Evolutionary conservation across 1,140 invertebrate genomes (phyloP).

Genomic region (Telenomus remus): DNA sequence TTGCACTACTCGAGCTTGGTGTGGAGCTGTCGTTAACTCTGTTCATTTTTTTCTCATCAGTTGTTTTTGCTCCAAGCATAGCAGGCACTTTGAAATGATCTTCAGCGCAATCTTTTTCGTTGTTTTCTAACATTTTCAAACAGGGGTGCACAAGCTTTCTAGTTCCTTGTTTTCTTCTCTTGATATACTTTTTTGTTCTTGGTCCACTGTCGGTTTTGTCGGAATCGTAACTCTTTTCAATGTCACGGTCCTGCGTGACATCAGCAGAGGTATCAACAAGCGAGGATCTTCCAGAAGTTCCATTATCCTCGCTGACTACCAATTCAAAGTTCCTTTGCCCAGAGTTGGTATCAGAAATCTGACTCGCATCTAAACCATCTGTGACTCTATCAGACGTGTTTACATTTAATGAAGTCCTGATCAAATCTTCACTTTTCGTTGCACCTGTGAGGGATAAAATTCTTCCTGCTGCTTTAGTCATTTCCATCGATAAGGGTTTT

Average conservation of each 20-base stretch:
- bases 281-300: conserved; percentile 46
- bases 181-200: too few relatives aligned
- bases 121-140: conserved; percentile 5
- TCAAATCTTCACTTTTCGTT: conserved; percentile 18
- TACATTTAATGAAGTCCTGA: conserved; percentile 59
- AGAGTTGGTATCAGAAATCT: conserved; percentile 2
- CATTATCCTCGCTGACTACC: not conserved
- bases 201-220: too few relatives aligned
- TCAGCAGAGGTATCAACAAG: conserved; percentile 64
- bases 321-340: conserved; percentile 3
- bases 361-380: not conserved
- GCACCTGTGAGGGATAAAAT: conserved; percentile 13
- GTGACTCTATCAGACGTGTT: conserved; percentile 61
- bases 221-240: not conserved
- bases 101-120: conserved; percentile 9
- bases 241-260: conserved; percentile 15
- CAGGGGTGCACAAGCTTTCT: conserved; percentile 3
- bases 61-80: conserved; percentile 6
- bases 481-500: conserved; percentile 53
- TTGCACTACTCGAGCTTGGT: not conserved
- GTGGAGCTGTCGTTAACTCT: not conserved
- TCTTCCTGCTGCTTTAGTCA: conserved; percentile 27
- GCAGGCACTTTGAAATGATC: conserved; percentile 15
- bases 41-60: not conserved
- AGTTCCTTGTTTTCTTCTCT: too few relatives aligned